Conservation (phyloP, 2,888 invertebrate species). For the Vanessa cardui region DNA sequence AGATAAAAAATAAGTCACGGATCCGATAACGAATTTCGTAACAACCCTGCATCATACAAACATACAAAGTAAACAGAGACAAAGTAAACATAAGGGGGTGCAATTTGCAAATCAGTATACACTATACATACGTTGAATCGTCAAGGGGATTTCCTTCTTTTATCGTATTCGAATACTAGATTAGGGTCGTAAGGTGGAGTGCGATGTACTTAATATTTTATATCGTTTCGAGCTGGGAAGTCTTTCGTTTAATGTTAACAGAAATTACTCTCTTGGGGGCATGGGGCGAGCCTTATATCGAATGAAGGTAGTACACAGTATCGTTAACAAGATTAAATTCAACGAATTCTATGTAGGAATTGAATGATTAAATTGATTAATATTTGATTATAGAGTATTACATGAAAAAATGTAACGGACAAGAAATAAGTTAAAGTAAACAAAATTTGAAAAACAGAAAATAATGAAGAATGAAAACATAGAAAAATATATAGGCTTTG, state of each 20-base stretch:
- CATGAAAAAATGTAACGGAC: too few relatives aligned
- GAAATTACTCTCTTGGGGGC: conserved; percentile 33
- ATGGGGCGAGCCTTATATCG: conserved; percentile 23
- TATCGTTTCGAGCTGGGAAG: conserved; percentile 29
- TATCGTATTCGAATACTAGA: conserved; percentile 39
- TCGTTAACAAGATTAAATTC: conserved; percentile 8
- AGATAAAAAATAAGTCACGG: too few relatives aligned
- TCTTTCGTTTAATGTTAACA: conserved; percentile 37
- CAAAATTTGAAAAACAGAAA: too few relatives aligned
- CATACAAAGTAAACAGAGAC: background rate
- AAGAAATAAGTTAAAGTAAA: too few relatives aligned
- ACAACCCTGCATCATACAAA: background rate
- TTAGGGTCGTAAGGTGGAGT: conserved; percentile 34
- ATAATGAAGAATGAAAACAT: too few relatives aligned
- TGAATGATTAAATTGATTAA: too few relatives aligned
- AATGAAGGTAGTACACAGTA: conserved; percentile 27
- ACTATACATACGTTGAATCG: conserved; percentile 29
- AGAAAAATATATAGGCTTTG: too few relatives aligned
- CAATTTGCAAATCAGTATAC: conserved; percentile 38
- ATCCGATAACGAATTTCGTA: too few relatives aligned
- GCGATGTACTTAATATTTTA: conserved; percentile 40
- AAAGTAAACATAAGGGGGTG: conserved; percentile 29
- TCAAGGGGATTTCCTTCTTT: conserved; percentile 34
- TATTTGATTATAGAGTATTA: too few relatives aligned
- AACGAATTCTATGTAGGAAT: conserved; percentile 2